phyloP scores from a whole-genome alignment of 2,888 invertebrate species.

The Napeogenes sylphis region DNA sequence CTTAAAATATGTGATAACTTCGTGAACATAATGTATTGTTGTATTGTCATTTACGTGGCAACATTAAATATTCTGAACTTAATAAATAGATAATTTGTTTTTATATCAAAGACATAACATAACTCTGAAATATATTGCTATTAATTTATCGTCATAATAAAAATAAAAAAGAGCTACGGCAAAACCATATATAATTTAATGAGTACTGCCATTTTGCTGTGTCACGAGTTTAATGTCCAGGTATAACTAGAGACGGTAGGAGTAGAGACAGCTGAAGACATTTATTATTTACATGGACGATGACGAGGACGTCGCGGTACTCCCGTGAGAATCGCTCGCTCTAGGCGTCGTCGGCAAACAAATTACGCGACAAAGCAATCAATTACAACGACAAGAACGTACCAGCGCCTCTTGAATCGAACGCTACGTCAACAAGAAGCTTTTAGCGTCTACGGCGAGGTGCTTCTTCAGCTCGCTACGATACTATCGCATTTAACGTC shows the following conservation, averaged over 20 bases:
- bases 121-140: too few relatives aligned
- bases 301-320: slow-evolving; percentile 57
- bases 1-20: too few relatives aligned
- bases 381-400: slow-evolving; percentile 73
- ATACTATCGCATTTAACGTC: slow-evolving; percentile 51
- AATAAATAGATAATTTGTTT: too few relatives aligned
- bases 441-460: slow-evolving; percentile 65
- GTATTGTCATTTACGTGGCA: too few relatives aligned
- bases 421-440: slow-evolving; percentile 75
- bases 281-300: slow-evolving; percentile 71
- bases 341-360: slow-evolving; percentile 62
- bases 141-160: too few relatives aligned
- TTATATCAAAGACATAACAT: too few relatives aligned
- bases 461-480: slow-evolving; percentile 53
- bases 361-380: slow-evolving; percentile 78
- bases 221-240: slow-evolving; percentile 41
- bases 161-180: too few relatives aligned
- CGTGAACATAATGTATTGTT: too few relatives aligned
- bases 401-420: slow-evolving; percentile 68
- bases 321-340: slow-evolving; percentile 65
- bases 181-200: too few relatives aligned
- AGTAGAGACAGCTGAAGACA: slow-evolving; percentile 40
- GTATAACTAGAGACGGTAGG: slow-evolving; percentile 25
- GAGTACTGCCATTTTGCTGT: slow-evolving; percentile 37
- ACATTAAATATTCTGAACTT: too few relatives aligned